Evolutionary conservation across 1,140 invertebrate species (phyloP).

Genomic region (Zaprionus gabonicus): DNA sequence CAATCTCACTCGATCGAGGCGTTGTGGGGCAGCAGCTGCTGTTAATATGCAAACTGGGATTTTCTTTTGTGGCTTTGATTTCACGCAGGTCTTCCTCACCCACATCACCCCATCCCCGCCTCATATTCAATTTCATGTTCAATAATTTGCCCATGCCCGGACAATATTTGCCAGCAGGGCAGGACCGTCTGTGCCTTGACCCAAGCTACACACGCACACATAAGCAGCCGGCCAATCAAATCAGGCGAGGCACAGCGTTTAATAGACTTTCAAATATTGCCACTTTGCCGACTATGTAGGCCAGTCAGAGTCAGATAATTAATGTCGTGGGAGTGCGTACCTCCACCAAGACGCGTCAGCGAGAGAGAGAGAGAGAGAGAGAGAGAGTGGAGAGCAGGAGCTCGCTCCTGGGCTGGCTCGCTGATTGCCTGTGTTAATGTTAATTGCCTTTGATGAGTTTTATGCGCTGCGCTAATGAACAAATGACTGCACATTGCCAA

Average conservation of each 20-base stretch:
- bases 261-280: conserved; percentile 83
- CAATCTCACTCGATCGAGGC: conserved; percentile 42
- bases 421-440: conserved; percentile 81
- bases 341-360: not conserved
- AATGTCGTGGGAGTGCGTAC: conserved; percentile 67
- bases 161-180: conserved; percentile 41
- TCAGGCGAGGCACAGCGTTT: conserved; percentile 65
- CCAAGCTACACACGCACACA: conserved; percentile 29
- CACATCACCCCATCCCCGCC: not conserved
- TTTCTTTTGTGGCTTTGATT: conserved; percentile 83
- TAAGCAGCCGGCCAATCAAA: conserved; percentile 52
- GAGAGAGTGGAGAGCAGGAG: not conserved
- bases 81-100: conserved; percentile 35
- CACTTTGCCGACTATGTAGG: conserved; percentile 61
- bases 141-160: conserved; percentile 47
- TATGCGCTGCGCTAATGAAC: conserved; percentile 80
- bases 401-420: conserved; percentile 23
- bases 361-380: not conserved
- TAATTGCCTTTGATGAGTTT: conserved; percentile 83
- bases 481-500: conserved; percentile 79
- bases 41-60: conserved; percentile 82
- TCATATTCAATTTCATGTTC: conserved; percentile 79
- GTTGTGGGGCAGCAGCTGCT: conserved; percentile 62
- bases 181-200: conserved; percentile 10
- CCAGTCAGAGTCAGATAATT: conserved; percentile 70